Base-by-base conservation (phyloP, 1,140 invertebrate species). In the Drosophila saltans region DNA sequence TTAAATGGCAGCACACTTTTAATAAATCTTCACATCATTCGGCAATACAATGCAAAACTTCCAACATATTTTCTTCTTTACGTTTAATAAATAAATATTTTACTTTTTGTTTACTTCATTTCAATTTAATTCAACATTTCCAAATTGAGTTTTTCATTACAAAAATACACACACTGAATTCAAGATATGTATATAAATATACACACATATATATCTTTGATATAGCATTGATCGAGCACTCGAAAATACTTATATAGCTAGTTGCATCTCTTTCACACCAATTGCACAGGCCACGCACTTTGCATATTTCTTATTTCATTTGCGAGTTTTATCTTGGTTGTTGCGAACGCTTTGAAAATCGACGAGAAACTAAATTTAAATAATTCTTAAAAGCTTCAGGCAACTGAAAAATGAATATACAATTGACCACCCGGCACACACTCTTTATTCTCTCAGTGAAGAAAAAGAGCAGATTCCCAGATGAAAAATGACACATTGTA, bases 311-410 rank as follows among this genome's bases (percentile, higher is more conserved):
- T 52, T 52, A 52, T 52, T 52, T 60, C 59, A 64, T 62, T 67
- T 64, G 64, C 67, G 60, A 62, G 62, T 63, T 69, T 66, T 69
- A 71, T 28, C 66, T 75, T 64, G 58, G 16, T 16, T 57, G 80
- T 74, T 90, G 90, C 71, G 86, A 78, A 84, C 90, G 80, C 71
- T 75, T 86, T 83, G 78, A 79, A 83, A 81, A 83, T 84, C 85
- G 82, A 81, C 78, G 85, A 75, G 81, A 76, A 90, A 91, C 90
- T 91, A 90, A 91, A 76, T 81, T 88, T 77, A 88, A 84, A 83
- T 74, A 56, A 72, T 81, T 85, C 81, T 30, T 41, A 68, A 72
- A 90, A 81, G 78, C 81, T 90, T 77, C 66, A 90, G 71, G 66
- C 74, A 90, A 65, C 84, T 78, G 39, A 64, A 56, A 39, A 39